Evolutionary conservation across 1,140 invertebrate genomes (phyloP), one percentile per base, ranked within the genome.

Genomic region (Apis mellifera): DNA sequence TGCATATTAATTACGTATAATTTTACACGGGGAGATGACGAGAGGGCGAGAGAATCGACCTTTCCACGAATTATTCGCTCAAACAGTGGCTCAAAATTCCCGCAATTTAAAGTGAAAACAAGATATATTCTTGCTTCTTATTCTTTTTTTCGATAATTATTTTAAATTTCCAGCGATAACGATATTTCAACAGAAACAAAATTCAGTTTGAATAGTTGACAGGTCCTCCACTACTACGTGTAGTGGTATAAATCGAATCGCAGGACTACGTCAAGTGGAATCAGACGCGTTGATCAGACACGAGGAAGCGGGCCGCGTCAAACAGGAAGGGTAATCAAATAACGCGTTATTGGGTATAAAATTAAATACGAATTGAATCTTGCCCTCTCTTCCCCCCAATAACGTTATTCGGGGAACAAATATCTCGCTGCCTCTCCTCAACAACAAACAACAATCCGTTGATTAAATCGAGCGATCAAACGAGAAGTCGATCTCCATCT

Each of bases 271-370:
- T 32, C n/a, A 48, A 59, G 57, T 26, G 13, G 19, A 74, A 60
- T n/a, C 42, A 50, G 57, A 50, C 50, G 72, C n/a, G 72, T n/a
- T 62, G 57, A n/a, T 54, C 57, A 60, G 57, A 50, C 72, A 11
- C 57, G n/a, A 62, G 72, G 42, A 60, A 74, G 42, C n/a, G 50
- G 52, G 50, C 48, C 21, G 72, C n/a, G 52, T 74, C 42, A 60
- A 74, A 74, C 57, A 50, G 42, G 42, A 74, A 60, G n/a, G 32
- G 17, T 62, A 74, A 74, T 62, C 72, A 62, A 74, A 74, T 74
- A 74, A 50, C 57, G 26, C 9, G 42, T 50, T 74, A 50, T 73
- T 59, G 57, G 57, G 15, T 60, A 42, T 19, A 60, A 60, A 62
- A 74, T 62, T 62, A 74, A 74, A 74, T 74, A 62, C 26, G 57